These are phyloP conservation scores for Lonchura striata DNA, from an alignment of 2,113 vertebrate species.

Conservation along the genomic window DNA sequence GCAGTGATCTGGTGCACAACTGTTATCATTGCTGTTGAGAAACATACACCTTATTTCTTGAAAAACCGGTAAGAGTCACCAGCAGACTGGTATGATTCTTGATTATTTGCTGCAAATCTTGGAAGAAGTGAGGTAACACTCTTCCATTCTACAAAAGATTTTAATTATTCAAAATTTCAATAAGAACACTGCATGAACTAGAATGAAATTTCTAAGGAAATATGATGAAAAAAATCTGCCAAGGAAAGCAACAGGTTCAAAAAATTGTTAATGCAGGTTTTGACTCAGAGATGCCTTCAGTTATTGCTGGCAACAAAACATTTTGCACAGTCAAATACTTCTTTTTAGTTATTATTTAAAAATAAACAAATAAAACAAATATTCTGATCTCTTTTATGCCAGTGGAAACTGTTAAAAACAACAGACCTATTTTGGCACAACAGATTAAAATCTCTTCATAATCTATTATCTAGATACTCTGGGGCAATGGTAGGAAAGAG, in stretches of 20 bases:
- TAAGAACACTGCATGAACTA: slow-evolving; percentile 9
- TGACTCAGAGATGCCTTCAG: slow-evolving; percentile 23
- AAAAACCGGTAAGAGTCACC: slow-evolving; percentile 35
- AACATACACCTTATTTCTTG: neutral
- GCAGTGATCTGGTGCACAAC: neutral
- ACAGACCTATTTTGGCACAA: neutral
- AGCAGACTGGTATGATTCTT: neutral
- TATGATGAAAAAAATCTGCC: neutral
- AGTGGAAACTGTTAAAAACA: slow-evolving; percentile 14
- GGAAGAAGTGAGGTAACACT: slow-evolving; percentile 13
- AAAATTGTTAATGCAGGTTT: slow-evolving; percentile 13
- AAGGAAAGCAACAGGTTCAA: slow-evolving; percentile 20
- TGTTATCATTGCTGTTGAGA: neutral
- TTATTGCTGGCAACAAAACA: neutral
- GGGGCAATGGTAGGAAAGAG: neutral
- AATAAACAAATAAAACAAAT: neutral
- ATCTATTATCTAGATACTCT: neutral
- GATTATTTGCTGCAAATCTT: slow-evolving; percentile 18
- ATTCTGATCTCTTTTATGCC: neutral
- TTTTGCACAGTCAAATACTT: neutral
- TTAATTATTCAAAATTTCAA: slow-evolving; percentile 34
- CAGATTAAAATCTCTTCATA: neutral
- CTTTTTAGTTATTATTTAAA: neutral
- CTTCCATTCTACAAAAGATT: neutral
- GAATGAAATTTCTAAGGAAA: slow-evolving; percentile 40